Evolutionary conservation across 2,113 vertebrate genomes (phyloP).

Genomic region (Hydropotes inermis): DNA sequence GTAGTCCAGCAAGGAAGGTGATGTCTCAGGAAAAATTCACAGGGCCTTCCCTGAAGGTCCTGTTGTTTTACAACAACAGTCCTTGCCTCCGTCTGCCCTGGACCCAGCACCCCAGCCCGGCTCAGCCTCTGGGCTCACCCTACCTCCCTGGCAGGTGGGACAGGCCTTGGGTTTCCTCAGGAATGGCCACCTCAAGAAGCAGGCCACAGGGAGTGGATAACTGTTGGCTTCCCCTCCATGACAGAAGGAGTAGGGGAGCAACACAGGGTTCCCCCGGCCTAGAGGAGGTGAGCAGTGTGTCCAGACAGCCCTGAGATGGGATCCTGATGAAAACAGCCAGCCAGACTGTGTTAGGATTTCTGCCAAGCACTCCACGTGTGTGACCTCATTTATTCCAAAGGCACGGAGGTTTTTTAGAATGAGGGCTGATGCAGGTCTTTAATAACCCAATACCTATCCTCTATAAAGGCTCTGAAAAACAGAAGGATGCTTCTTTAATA

Average conservation of each 20-base stretch:
- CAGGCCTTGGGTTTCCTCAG: neutral
- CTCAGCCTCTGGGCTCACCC: neutral
- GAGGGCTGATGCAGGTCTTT: neutral
- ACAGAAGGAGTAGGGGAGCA: neutral
- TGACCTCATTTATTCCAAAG: neutral
- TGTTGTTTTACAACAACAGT: neutral
- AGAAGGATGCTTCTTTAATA: neutral
- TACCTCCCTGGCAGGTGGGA: neutral
- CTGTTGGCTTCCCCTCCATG: neutral
- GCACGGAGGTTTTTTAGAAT: neutral
- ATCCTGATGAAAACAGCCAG: neutral
- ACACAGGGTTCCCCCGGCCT: neutral
- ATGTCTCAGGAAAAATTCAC: neutral
- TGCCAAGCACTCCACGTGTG: neutral
- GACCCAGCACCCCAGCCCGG: neutral
- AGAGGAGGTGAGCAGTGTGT: neutral
- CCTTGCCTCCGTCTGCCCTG: neutral
- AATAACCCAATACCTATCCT: neutral
- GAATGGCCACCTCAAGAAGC: neutral
- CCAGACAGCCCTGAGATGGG: neutral
- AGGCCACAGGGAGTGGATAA: neutral
- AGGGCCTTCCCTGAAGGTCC: neutral
- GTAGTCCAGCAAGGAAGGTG: neutral
- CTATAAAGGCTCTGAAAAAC: neutral
- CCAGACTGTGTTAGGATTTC: neutral